phyloP scores from a whole-genome alignment of 2,113 vertebrate species.

The Anas platyrhynchos region DNA sequence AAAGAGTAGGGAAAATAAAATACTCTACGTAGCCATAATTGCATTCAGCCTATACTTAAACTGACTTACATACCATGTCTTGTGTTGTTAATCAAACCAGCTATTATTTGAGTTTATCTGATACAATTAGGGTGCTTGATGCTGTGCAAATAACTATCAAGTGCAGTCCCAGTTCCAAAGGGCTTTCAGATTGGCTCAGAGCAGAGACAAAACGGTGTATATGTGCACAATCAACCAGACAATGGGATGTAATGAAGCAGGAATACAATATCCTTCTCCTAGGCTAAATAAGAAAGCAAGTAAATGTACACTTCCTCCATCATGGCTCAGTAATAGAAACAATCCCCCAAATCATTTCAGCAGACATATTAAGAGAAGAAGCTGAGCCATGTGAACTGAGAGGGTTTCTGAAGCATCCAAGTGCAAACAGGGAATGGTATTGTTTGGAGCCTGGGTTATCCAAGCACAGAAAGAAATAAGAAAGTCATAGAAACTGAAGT shows the following conservation, averaged over 20 bases:
- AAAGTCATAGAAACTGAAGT: neutral
- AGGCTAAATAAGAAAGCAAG: neutral
- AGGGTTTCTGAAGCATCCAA: neutral
- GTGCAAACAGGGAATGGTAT: neutral
- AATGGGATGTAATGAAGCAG: neutral
- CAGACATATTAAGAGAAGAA: neutral
- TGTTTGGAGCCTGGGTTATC: neutral
- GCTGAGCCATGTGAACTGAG: neutral
- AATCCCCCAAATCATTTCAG: neutral
- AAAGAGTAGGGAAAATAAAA: neutral
- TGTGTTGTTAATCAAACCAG: neutral
- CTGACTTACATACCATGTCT: neutral
- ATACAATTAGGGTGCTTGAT: neutral
- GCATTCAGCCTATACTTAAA: neutral
- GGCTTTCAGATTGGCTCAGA: neutral
- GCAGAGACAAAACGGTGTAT: neutral
- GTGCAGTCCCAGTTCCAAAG: neutral
- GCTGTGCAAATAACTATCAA: neutral
- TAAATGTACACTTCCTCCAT: neutral
- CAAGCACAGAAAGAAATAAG: neutral
- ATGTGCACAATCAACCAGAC: rapidly evolving
- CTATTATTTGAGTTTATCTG: neutral
- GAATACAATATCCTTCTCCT: neutral
- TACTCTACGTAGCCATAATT: neutral
- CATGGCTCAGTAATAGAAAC: neutral